Percentiles rank a stretch among this genome's conserved stretches.
These are phyloP conservation scores for Agrypnus murinus DNA, from an alignment of 2,888 invertebrate species.

Conservation along the genomic window DNA sequence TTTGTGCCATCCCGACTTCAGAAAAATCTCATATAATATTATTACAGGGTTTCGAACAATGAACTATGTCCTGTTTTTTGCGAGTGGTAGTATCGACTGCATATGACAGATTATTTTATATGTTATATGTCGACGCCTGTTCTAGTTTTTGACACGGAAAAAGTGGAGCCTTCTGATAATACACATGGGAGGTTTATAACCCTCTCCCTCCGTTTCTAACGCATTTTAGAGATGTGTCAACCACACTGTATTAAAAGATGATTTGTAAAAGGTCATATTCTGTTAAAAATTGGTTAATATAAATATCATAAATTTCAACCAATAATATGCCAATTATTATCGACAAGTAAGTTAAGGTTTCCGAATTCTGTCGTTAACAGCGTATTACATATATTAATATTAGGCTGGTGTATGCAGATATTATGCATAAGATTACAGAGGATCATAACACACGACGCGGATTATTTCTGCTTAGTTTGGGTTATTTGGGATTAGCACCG, in stretches of 20 bases:
- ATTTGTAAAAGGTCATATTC: constrained; percentile 4
- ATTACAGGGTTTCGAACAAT: constrained; percentile 24
- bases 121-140: constrained; percentile 43
- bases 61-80: constrained; percentile 29
- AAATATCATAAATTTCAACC: neutral
- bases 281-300: no score
- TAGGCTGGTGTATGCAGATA: neutral
- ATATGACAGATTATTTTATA: constrained; percentile 50
- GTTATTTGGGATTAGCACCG: constrained; percentile 14
- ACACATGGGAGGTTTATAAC: constrained; percentile 39
- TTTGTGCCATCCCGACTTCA: neutral
- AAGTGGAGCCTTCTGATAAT: constrained; percentile 49
- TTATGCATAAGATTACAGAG: constrained; percentile 5
- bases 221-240: constrained; percentile 35
- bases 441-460: constrained; percentile 21
- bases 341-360: neutral
- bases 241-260: constrained; percentile 25
- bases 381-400: constrained; percentile 1
- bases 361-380: neutral
- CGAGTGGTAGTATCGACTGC: constrained; percentile 45
- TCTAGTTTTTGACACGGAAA: constrained; percentile 45
- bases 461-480: constrained; percentile 17
- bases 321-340: no score
- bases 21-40: constrained; percentile 21
- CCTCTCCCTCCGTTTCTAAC: constrained; percentile 36